Conservation (phyloP, 2,888 invertebrate genomes). For the Polymixis flavicincta region DNA sequence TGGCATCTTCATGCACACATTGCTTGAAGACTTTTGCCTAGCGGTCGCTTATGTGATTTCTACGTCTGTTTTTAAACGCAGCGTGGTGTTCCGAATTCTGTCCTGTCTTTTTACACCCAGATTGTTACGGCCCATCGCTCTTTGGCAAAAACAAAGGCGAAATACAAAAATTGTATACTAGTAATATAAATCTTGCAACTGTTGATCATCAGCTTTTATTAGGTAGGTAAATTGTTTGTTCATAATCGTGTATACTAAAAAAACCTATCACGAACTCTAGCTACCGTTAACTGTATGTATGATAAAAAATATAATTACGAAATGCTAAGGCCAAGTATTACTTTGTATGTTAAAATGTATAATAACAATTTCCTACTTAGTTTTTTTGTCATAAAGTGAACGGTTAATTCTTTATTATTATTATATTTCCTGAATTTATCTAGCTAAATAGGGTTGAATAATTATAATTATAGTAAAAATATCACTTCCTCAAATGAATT, state of each 20-base stretch:
- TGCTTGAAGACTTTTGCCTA: no score
- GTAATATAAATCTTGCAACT: not conserved
- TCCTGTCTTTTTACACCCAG: no score
- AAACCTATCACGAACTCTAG: conserved; percentile 32
- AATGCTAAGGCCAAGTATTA: conserved; percentile 49
- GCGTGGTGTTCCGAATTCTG: no score
- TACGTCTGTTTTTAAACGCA: no score
- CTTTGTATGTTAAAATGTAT: conserved; percentile 30
- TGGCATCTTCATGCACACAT: no score
- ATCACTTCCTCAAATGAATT: conserved; percentile 12
- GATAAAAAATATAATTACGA: conserved; percentile 46
- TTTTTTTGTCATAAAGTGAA: conserved; percentile 33
- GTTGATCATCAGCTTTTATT: not conserved
- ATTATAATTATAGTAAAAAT: not conserved
- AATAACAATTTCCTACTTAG: conserved; percentile 44
- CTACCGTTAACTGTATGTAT: conserved; percentile 7
- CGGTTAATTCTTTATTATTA: conserved; percentile 17
- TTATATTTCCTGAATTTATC: conserved; percentile 38
- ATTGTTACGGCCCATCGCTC: no score
- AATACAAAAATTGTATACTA: no score
- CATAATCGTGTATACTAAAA: conserved; percentile 32
- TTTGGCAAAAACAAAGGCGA: no score
- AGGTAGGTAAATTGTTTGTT: not conserved
- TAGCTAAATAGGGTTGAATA: conserved; percentile 14
- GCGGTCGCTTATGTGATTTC: no score